Conservation (phyloP, 2,797 vertebrate genomes). For the Zalophus californianus region DNA sequence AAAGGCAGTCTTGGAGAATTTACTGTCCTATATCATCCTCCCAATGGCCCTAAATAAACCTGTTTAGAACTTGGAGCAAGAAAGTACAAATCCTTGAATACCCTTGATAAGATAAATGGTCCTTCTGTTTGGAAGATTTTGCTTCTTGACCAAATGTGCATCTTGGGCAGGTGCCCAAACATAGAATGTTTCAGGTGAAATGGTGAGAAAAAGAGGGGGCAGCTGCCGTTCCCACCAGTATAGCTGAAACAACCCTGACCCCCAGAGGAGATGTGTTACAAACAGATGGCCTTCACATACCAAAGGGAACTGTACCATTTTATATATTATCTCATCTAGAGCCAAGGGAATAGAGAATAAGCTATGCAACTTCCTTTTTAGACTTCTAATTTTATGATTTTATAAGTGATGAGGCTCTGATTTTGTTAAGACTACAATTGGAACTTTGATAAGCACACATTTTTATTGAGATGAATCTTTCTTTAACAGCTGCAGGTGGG, state of each 20-base stretch:
- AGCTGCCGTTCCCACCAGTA: neutral
- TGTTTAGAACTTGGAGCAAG: neutral
- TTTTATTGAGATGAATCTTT: conserved; percentile 72
- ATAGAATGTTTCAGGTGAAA: neutral
- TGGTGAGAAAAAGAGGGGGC: neutral
- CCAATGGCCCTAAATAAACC: neutral
- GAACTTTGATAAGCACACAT: conserved; percentile 71
- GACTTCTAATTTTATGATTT: conserved; percentile 55
- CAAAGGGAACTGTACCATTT: neutral
- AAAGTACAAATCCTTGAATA: conserved; percentile 19
- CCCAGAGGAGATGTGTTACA: neutral
- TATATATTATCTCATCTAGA: neutral
- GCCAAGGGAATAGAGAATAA: neutral
- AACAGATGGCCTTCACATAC: neutral
- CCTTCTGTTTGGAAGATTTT: conserved; percentile 33
- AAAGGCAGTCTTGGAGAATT: neutral
- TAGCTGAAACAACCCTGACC: neutral
- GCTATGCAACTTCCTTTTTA: neutral
- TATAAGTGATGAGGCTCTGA: conserved; percentile 57
- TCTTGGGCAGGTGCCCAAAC: neutral
- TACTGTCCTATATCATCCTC: neutral
- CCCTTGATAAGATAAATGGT: conserved; percentile 53
- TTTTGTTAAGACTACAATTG: conserved; percentile 60
- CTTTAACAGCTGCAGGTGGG: conserved; percentile 61
- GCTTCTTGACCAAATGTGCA: conserved; percentile 16